Evolutionary conservation across 2,888 invertebrate genomes (phyloP).

Genomic region (Alloscopus bannaensis): DNA sequence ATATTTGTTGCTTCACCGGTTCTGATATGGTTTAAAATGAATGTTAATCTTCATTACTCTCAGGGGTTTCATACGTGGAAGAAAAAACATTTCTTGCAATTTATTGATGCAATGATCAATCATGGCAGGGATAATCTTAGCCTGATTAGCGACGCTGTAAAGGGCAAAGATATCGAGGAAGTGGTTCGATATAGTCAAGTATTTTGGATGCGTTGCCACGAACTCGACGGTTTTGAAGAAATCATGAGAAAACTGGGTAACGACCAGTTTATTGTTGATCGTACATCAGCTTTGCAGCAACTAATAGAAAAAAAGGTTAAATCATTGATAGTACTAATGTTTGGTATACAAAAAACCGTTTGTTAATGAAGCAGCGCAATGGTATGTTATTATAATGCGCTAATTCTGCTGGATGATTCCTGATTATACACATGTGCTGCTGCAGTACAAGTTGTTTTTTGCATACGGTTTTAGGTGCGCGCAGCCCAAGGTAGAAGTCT

Average conservation of each 20-base stretch:
- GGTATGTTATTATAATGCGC: too few relatives aligned
- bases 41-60: too few relatives aligned
- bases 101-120: constrained; percentile 14
- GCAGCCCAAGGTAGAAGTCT: too few relatives aligned
- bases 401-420: too few relatives aligned
- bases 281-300: constrained; percentile 6
- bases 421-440: not conserved
- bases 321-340: too few relatives aligned
- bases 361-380: too few relatives aligned
- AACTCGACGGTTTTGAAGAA: constrained; percentile 46
- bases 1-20: too few relatives aligned
- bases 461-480: not conserved
- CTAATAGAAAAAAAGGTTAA: constrained; percentile 10
- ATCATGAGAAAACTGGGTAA: constrained; percentile 7
- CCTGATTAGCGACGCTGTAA: constrained; percentile 18
- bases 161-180: constrained; percentile 37
- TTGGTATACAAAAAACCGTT: too few relatives aligned
- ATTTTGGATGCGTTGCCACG: constrained; percentile 50
- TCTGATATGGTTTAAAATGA: too few relatives aligned
- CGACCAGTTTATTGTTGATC: not conserved
- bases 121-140: constrained; percentile 45
- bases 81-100: constrained; percentile 33
- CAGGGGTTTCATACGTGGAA: constrained; percentile 54
- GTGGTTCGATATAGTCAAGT: constrained; percentile 49
- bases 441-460: not conserved